Evolutionary conservation across 2,888 invertebrate genomes (phyloP).

Genomic region (Phortica magna): DNA sequence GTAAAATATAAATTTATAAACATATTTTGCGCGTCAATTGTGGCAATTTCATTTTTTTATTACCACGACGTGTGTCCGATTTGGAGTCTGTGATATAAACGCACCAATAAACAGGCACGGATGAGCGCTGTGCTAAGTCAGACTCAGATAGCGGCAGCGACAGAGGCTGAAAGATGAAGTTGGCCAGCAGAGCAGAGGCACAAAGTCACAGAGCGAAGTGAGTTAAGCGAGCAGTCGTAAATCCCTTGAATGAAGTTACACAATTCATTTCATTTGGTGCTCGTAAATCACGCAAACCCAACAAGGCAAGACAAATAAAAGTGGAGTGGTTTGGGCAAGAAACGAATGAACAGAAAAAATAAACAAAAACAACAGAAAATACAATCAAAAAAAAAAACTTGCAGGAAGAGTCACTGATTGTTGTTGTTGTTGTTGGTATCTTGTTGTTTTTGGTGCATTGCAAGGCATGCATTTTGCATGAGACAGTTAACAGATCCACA

Average conservation of each 20-base stretch:
- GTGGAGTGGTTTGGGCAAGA: neutral
- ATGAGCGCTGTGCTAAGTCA: neutral
- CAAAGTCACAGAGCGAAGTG: conserved; percentile 5
- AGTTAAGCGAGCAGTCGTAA: conserved; percentile 27
- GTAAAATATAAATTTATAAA: conserved; percentile 60
- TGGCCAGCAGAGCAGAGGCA: conserved; percentile 52
- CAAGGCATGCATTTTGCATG: neutral
- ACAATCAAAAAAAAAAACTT: conserved; percentile 5
- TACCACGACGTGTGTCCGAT: conserved; percentile 56
- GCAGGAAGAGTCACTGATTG: conserved; percentile 10
- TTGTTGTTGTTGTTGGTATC: neutral
- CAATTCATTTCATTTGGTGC: conserved; percentile 72
- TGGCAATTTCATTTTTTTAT: conserved; percentile 72
- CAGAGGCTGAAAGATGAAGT: neutral
- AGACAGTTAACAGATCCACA: conserved; percentile 9
- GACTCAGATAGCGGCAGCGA: neutral
- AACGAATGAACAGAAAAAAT: conserved; percentile 1
- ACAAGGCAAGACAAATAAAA: conserved; percentile 51
- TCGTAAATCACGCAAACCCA: conserved; percentile 66
- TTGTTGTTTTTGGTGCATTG: neutral
- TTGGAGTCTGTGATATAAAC: conserved; percentile 12
- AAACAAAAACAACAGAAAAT: conserved; percentile 5
- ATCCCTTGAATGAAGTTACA: conserved; percentile 61
- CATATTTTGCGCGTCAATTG: conserved; percentile 69
- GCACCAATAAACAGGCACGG: no score